Percentiles rank a stretch among this genome's conserved stretches.
These are phyloP conservation scores for Ceyx erithaca DNA, from an alignment of 2,797 vertebrate species.

Conservation along the genomic window DNA sequence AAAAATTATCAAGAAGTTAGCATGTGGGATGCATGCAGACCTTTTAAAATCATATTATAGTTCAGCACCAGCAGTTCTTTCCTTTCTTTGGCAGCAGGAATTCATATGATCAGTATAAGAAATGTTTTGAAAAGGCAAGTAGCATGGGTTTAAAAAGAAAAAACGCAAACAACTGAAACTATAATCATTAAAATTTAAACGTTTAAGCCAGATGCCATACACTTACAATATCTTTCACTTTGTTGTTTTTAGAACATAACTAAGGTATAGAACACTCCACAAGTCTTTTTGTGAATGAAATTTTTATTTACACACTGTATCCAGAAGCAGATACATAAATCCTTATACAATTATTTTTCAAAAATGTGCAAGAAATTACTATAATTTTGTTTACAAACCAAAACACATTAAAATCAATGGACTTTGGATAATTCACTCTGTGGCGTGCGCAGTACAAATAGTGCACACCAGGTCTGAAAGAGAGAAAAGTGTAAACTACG, in stretches of 20 bases:
- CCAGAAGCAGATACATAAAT: slow-evolving; percentile 95
- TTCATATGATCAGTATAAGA: not conserved
- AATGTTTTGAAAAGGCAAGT: not conserved
- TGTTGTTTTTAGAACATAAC: not conserved
- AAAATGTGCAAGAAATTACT: slow-evolving; percentile 98
- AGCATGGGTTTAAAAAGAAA: not conserved
- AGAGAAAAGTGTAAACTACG: slow-evolving; percentile 91
- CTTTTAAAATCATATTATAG: not conserved
- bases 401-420: slow-evolving; percentile 87
- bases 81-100: not conserved
- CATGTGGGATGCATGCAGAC: not conserved
- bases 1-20: not conserved
- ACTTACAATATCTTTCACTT: not conserved
- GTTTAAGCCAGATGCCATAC: not conserved
- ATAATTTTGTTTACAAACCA: slow-evolving; percentile 87
- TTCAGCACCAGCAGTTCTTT: not conserved
- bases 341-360: slow-evolving; percentile 93
- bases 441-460: slow-evolving; percentile 78
- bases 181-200: not conserved
- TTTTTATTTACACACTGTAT: slow-evolving; percentile 97
- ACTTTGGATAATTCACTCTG: slow-evolving; percentile 90
- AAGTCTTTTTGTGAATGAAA: slow-evolving; percentile 84
- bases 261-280: slow-evolving; percentile 41
- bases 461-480: slow-evolving; percentile 78
- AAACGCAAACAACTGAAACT: not conserved